Base-by-base conservation (phyloP, 2,888 invertebrate species). In the Ectropis crepuscularia region DNA sequence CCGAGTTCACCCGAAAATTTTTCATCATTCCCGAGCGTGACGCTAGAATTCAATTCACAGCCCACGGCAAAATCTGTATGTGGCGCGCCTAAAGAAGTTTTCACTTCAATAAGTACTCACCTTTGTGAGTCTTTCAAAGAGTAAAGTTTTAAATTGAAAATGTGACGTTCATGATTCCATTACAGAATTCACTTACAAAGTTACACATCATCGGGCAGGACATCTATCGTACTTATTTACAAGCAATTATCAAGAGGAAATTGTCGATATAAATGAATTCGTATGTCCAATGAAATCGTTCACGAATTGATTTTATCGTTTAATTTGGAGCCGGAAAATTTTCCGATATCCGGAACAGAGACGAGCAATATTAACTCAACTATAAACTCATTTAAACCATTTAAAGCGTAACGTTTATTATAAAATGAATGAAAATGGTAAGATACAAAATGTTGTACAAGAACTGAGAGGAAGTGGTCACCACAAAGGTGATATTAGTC, bases 321-420 rank as follows among this genome's bases (percentile, higher is more conserved):
- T 48, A 54, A 62, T 59, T 62, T 50, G 42, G 57, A 57, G 57
- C 57, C 9, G 48, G 53, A 46, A 57, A 48, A 53, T 61, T 48
- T 61, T 47, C 46, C 57, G 61, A 53, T 57, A 53, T 58, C 43
- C 58, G 45, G 58, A 59, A 59, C 50, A 46, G 28, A 37, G 50
- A 54, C 45, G 54, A 58, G 53, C 28, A 47, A 49, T 55, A 59
- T 63, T 59, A 59, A 59, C 54, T 59, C 41, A 54, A 43, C 53
- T 53, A 53, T 57, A 16, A 60, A 64, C 60, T 41, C 45, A 53
- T 63, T 58, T 53, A 59, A 41, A 48, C 8, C 50, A 49, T 61
- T 61, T 54, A 49, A 0, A 39, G 41, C 9, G 16, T 5, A 16
- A 6, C 49, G 10, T 49, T 42, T 36, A 37, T 55, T 16, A 51